Conservation (phyloP, 2,113 vertebrate genomes). For the Sinocyclocheilus anophthalmus region DNA sequence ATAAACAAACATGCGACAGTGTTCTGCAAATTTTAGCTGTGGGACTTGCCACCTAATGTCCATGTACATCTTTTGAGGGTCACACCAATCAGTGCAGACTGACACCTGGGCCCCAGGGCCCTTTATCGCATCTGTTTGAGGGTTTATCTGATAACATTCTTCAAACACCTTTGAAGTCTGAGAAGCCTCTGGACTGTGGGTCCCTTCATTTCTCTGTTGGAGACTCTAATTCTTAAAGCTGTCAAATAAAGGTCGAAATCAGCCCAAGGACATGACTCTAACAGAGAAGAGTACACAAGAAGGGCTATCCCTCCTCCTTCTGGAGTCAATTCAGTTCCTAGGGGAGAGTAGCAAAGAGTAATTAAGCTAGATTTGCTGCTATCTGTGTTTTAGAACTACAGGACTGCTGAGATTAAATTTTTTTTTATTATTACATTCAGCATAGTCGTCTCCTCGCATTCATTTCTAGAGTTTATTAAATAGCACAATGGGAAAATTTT, state of each 20-base stretch:
- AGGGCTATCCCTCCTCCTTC: not conserved
- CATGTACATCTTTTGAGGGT: not conserved
- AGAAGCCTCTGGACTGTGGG: not conserved
- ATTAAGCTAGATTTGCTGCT: not conserved
- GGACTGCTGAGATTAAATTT: not conserved
- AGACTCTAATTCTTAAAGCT: constrained; percentile 15
- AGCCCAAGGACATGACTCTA: not conserved
- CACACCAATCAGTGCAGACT: constrained; percentile 20
- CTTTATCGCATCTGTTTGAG: constrained; percentile 5
- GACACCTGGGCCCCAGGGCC: not conserved
- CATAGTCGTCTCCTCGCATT: not conserved
- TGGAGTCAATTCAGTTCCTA: not conserved
- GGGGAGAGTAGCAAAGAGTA: constrained; percentile 3
- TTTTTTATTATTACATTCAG: not conserved
- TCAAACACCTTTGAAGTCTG: not conserved
- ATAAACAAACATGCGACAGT: not conserved
- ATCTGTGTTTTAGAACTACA: not conserved
- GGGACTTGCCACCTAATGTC: not conserved
- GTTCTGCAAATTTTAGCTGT: not conserved
- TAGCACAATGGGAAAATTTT: not conserved
- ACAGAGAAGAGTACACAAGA: constrained; percentile 30
- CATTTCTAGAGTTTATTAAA: not conserved
- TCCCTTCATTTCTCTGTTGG: not conserved
- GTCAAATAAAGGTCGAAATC: not conserved
- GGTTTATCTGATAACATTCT: not conserved